A percentile compares a stretch with the other conserved stretches of the same genome.
phyloP scores from a whole-genome alignment of 2,113 vertebrate genomes.

The Nettapus auritus region DNA sequence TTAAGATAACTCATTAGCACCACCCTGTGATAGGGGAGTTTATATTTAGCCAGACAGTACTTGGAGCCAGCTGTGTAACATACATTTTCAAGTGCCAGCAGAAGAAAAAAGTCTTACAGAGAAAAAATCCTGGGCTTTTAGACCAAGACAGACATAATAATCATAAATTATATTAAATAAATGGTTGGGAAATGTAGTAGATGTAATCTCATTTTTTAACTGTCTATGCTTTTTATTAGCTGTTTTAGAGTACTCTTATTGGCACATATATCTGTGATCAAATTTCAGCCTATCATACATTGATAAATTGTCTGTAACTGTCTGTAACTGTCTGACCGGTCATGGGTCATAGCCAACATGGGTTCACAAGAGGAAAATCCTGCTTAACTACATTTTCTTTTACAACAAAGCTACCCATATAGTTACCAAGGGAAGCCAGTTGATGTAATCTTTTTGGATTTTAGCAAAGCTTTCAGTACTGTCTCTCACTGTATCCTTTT shows the following conservation, averaged over 20 bases:
- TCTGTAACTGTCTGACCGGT: not conserved
- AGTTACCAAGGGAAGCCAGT: not conserved
- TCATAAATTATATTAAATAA: not conserved
- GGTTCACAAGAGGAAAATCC: not conserved
- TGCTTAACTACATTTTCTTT: not conserved
- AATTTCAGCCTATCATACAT: not conserved
- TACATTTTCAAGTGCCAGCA: not conserved
- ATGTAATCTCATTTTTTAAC: not conserved
- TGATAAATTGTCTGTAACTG: not conserved
- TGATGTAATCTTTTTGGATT: not conserved
- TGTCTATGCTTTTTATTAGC: not conserved
- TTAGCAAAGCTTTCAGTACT: not conserved
- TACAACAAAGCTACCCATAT: not conserved
- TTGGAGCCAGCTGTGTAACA: not conserved
- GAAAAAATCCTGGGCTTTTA: not conserved
- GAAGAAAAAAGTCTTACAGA: not conserved
- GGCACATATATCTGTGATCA: not conserved
- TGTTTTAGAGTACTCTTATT: not conserved
- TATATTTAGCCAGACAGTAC: not conserved
- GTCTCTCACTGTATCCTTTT: not conserved
- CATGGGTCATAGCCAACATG: not conserved
- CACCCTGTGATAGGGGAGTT: not conserved
- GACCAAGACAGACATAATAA: not conserved
- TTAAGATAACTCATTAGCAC: not conserved
- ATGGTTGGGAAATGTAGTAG: not conserved